Evolutionary conservation across 2,888 invertebrate species (phyloP).

Genomic region (Chalcis sispes): DNA sequence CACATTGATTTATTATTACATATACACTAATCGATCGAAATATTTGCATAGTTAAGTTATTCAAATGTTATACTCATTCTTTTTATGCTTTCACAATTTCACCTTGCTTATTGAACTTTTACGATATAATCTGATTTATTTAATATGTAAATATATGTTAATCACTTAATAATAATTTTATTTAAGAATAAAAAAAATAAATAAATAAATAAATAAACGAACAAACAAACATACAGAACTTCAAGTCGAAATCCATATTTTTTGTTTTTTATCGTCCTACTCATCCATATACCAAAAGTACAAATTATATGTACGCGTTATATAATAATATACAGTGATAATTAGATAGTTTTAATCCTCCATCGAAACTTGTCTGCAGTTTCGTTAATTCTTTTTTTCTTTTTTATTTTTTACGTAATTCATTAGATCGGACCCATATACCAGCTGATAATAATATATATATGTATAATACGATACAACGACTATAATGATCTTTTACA

Average conservation of each 20-base stretch:
- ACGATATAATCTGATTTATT: slow-evolving; percentile 12
- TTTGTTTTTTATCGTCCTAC: slow-evolving; percentile 1
- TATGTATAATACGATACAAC: slow-evolving; percentile 60
- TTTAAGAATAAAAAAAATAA: slow-evolving; percentile 15
- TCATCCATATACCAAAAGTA: too few species aligned
- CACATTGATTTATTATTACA: slow-evolving; percentile 59
- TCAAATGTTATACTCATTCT: slow-evolving; percentile 38
- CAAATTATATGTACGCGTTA: neutral
- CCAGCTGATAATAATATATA: slow-evolving; percentile 71
- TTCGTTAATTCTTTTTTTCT: slow-evolving; percentile 44
- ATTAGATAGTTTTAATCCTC: slow-evolving; percentile 31
- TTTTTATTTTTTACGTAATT: slow-evolving; percentile 63
- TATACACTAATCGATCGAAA: slow-evolving; percentile 50
- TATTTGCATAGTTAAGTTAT: slow-evolving; percentile 53
- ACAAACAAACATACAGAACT: slow-evolving; percentile 25
- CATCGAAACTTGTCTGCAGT: slow-evolving; percentile 31
- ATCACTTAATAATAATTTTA: slow-evolving; percentile 25
- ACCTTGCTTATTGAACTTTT: slow-evolving; percentile 1
- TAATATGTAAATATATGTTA: slow-evolving; percentile 10
- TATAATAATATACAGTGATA: slow-evolving; percentile 41
- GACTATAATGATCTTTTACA: slow-evolving; percentile 34
- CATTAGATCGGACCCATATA: slow-evolving; percentile 74
- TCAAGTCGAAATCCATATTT: slow-evolving; percentile 33
- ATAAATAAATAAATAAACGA: too few species aligned
- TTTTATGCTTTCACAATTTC: slow-evolving; percentile 39